phyloP scores from a whole-genome alignment of 2,113 vertebrate species.

The Oryctolagus cuniculus region mOryCun1.1 NC_091439.1:39328501-39329000 shows the following conservation, averaged over 20 bases:
- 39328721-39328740: background rate
- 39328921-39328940: background rate
- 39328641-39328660: background rate
- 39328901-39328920: background rate
- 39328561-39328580: background rate
- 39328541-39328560: background rate
- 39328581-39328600: background rate
- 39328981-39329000: background rate
- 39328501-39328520: background rate
- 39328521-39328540: background rate
- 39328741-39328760: background rate
- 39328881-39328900: background rate
- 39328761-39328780: background rate
- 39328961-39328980: background rate
- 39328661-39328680: background rate
- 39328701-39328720: background rate
- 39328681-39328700: background rate
- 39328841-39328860: background rate
- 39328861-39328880: background rate
- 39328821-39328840: background rate
- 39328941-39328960: conserved; percentile 1
- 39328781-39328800: background rate
- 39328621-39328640: background rate
- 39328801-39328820: background rate
- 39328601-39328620: background rate